Evolutionary conservation across 1,140 invertebrate species (phyloP), one percentile per base, ranked within the genome.

Genomic region (Ceratoteleas bidentatus): DNA sequence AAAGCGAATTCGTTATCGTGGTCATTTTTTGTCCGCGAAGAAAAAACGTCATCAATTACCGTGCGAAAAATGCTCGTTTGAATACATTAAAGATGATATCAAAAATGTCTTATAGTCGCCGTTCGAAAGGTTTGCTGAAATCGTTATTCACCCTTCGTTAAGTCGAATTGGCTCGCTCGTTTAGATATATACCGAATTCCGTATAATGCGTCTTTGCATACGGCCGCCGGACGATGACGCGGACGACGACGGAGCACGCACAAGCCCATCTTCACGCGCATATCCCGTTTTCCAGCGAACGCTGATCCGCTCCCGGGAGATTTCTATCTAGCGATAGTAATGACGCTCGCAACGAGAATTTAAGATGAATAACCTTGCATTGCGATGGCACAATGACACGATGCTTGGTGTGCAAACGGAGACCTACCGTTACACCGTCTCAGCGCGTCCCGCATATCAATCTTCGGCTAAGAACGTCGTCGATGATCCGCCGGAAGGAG

Each of bases 311-410:
- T 82, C 81, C 65, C 77, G 79, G 85, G 84, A 89, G 89, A 90
- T 90, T 90, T 89, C 89, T 88, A 91, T 91, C 89, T 85, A 87
- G 84, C 86, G 88, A 90, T 90, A 89, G 87, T 89, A 90, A 90
- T 90, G 89, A 90, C 88, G 88, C 57, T 87, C 85, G 88, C 87
- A 85, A 87, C 85, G 83, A 89, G 89, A 90, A 90, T 90, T 88
- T 88, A 85, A 87, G 89, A 91, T 90, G 88, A 89, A 91, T 91
- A 91, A 91, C 89, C 90, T 89, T 89, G 89, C 90, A 90, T 90
- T 90, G 89, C 89, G 89, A 87, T 88, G 89, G 89, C 87, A 88
- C 88, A 89, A 90, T 89, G 89, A 90, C 89, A 88, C 87, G 85
- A 87, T 83, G 82, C 84, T 85, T 87, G 87, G 87, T 88, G 89